A percentile compares a stretch with the other conserved stretches of the same genome.
Conservation (phyloP, 2,888 invertebrate species). For the Cephalotes varians region DNA sequence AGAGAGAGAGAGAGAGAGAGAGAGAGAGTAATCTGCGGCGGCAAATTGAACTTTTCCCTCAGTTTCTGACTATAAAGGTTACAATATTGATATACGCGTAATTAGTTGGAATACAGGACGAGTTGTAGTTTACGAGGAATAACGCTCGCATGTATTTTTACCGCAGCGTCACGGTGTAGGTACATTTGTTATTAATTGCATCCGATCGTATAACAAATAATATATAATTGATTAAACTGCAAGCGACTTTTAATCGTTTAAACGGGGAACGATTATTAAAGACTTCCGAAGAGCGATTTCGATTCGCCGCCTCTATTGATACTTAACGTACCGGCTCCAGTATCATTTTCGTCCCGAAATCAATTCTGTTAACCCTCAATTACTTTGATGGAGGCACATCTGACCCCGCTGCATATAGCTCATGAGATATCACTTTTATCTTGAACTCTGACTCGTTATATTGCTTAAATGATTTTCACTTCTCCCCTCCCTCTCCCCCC, state of each 20-base stretch:
- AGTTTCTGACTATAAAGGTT: not conserved
- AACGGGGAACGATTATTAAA: constrained; percentile 48
- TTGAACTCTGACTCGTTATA: constrained; percentile 46
- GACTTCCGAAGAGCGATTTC: not conserved
- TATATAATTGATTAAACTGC: constrained; percentile 14
- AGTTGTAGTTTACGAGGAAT: not conserved
- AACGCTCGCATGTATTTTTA: not conserved
- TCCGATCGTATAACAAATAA: constrained; percentile 9
- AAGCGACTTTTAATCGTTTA: constrained; percentile 23
- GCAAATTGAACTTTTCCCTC: not conserved
- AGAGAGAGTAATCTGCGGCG: not conserved
- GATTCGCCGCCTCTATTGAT: constrained; percentile 13
- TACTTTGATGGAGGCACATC: constrained; percentile 49
- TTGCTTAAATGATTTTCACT: constrained; percentile 45
- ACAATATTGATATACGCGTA: not conserved
- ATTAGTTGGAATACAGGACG: not conserved
- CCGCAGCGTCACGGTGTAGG: not conserved
- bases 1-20: not conserved
- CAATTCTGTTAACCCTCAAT: constrained; percentile 53
- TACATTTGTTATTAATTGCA: constrained; percentile 10
- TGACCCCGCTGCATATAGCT: constrained; percentile 49
- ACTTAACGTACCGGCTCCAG: constrained; percentile 7
- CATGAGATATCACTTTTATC: constrained; percentile 49
- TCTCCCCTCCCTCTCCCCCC: not conserved
- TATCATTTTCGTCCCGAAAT: constrained; percentile 44